A percentile compares a stretch with the other conserved stretches of the same genome.
phyloP scores from a whole-genome alignment of 92 coral and sea anemone genomes.

The Galaxea fascicularis region DNA sequence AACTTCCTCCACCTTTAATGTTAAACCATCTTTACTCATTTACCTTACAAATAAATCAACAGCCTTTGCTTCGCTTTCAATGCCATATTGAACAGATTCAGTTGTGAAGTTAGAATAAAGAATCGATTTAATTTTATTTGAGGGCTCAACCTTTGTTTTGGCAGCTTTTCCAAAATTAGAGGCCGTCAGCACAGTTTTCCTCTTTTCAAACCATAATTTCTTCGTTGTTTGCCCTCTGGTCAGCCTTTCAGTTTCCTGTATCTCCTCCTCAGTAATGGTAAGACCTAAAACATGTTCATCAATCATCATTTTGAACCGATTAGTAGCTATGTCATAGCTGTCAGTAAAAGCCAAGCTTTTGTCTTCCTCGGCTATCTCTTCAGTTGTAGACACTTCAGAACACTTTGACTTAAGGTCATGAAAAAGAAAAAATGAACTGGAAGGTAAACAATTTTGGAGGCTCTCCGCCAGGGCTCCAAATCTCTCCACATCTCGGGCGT shows the following conservation, averaged over 20 bases:
- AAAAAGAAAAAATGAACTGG: slow-evolving; percentile 4
- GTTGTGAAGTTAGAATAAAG: neutral
- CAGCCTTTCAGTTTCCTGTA: slow-evolving; percentile 1
- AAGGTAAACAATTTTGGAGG: slow-evolving; percentile 14
- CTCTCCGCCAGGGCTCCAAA: neutral
- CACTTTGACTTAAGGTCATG: neutral
- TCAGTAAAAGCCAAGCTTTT: neutral
- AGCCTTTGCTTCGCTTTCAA: too few relatives aligned
- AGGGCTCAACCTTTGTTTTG: too few relatives aligned
- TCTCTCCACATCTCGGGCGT: neutral
- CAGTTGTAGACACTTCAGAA: neutral
- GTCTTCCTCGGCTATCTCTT: neutral
- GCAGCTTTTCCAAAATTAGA: neutral
- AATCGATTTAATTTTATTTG: neutral
- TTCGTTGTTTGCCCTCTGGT: neutral
- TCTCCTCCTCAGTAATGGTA: neutral
- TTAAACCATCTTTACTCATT: too few relatives aligned
- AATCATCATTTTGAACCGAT: neutral
- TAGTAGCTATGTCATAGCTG: slow-evolving; percentile 13
- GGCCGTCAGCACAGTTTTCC: neutral
- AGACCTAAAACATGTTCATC: neutral
- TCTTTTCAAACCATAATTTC: neutral
- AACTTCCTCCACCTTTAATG: too few relatives aligned
- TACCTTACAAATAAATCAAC: too few relatives aligned
- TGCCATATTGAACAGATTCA: too few relatives aligned